Evolutionary conservation across 2,797 vertebrate genomes (phyloP), one percentile per base, ranked within the genome.

Genomic region (Sebastes matsubarae): DNA sequence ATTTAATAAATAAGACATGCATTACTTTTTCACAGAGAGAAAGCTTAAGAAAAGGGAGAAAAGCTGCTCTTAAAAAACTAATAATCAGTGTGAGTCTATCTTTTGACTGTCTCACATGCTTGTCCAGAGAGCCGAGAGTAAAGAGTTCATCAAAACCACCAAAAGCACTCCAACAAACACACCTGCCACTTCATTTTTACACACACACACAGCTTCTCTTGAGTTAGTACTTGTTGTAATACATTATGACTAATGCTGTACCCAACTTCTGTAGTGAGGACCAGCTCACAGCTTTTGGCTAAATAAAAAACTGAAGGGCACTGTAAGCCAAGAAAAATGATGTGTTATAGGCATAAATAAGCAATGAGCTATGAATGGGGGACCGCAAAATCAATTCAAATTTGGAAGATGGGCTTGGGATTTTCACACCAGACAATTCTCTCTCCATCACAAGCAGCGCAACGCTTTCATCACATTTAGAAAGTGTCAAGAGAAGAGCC

Each of bases 401-500:
- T 76, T 75, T 80, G 50, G 63, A 82, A 55, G 69, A 81, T 24
- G 67, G n/a, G 4, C 30, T 59, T 7, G 5, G 52, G 34, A 82
- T 57, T 80, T 78, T 72, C 58, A 63, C 60, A 54, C 1, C 12
- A 66, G 18, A 74, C 25, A 68, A 70, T 29, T 46, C 67, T 64
- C 67, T 76, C 52, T 70, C 24, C 54, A 87, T 83, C 71, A 77
- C n/a, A 75, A 77, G 63, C 29, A 72, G 55, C 2, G 11, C 72
- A 80, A 36, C 42, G 13, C 66, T 85, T 88, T 79, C 46, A 80
- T 72, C 77, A 83, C 46, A 71, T 8, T 36, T 34, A 81, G 32
- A 77, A 72, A 65, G 58, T 75, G 76, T 88, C 71, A 80, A 64
- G 63, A 84, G 76, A 68, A 77, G 75, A 83, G 59, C 69, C 24